Percentiles rank a stretch among this genome's conserved stretches.
Evolutionary conservation across 1,140 invertebrate genomes (phyloP).

Genomic region (Dolichoris vasculosae): DNA sequence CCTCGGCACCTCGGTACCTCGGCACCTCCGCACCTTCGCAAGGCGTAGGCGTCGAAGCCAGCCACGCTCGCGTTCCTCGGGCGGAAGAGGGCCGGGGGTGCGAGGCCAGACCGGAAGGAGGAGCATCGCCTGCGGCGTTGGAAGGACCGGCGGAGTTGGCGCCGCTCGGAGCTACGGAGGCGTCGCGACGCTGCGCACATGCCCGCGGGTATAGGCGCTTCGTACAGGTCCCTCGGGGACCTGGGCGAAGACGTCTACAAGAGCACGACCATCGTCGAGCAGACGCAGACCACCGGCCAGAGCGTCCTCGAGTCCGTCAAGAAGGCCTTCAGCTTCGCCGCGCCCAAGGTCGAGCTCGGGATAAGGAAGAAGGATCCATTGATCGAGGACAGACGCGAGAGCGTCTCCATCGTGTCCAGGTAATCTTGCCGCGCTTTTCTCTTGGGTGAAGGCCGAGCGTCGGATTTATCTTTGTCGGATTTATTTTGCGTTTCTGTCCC

Average conservation of each 20-base stretch:
- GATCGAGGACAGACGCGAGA: conserved; percentile 73
- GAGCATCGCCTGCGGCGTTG: not conserved
- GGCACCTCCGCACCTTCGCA: not conserved
- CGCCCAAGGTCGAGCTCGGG: conserved; percentile 69
- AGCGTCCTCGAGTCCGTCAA: conserved; percentile 78
- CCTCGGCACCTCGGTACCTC: too few relatives aligned
- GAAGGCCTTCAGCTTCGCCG: conserved; percentile 78
- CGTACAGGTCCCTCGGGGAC: conserved; percentile 79
- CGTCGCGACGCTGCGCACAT: conserved; percentile 60
- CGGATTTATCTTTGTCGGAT: not conserved
- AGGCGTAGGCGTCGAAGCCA: not conserved
- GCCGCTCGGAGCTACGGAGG: conserved; percentile 44
- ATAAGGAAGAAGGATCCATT: conserved; percentile 74
- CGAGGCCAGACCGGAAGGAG: not conserved
- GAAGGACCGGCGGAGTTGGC: conserved; percentile 47
- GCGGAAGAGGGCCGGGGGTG: not conserved
- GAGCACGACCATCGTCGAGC: conserved; percentile 78
- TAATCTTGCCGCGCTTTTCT: conserved; percentile 59
- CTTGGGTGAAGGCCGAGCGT: not conserved
- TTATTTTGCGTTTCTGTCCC: not conserved
- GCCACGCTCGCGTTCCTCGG: conserved; percentile 12
- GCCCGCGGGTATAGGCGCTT: conserved; percentile 78
- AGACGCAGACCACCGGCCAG: conserved; percentile 72
- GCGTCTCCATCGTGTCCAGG: conserved; percentile 75
- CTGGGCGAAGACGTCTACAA: conserved; percentile 79